Evolutionary conservation across 2,888 invertebrate species (phyloP).

Genomic region (Heliconius aoede): DNA sequence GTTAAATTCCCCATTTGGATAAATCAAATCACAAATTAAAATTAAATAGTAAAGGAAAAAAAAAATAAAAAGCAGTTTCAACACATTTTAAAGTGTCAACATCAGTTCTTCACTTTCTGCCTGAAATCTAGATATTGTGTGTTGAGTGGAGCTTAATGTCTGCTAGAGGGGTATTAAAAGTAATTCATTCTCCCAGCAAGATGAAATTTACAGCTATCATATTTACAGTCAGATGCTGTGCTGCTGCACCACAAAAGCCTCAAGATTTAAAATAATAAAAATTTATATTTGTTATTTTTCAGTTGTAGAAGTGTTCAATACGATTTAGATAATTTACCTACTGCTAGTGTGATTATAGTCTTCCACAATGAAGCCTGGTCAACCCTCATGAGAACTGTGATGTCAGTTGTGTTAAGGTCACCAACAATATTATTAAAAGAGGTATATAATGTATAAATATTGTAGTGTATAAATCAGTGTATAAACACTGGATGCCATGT

Average conservation of each 20-base stretch:
- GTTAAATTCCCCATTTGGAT: neutral
- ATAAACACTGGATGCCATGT: neutral
- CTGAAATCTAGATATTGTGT: no score
- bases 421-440: constrained; percentile 90
- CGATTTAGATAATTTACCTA: constrained; percentile 87
- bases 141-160: no score
- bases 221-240: neutral
- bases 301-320: constrained; percentile 71
- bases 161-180: no score
- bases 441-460: constrained; percentile 82
- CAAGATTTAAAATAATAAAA: neutral
- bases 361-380: constrained; percentile 99
- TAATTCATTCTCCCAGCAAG: no score
- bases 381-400: constrained; percentile 95
- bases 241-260: neutral
- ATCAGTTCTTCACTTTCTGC: no score
- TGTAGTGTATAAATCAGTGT: no score
- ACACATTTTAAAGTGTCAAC: no score
- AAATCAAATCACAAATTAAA: neutral
- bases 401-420: constrained; percentile 96
- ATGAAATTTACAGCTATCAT: no score
- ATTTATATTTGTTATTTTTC: constrained; percentile 48
- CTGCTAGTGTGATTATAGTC: constrained; percentile 96
- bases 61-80: neutral
- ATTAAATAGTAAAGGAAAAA: neutral